Conservation (phyloP, 2,888 invertebrate genomes). For the Plagodis dolabraria region DNA sequence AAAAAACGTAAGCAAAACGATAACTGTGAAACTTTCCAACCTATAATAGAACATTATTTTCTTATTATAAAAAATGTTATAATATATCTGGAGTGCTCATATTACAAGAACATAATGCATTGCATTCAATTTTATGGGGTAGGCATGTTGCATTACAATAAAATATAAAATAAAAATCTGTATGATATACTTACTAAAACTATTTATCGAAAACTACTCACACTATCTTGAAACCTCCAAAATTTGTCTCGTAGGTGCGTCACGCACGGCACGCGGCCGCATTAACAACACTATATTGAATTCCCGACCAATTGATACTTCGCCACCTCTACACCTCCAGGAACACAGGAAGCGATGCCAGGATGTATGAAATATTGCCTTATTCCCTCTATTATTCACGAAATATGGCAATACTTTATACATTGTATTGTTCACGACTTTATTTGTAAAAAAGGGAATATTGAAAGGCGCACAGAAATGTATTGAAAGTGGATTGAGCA, state of each 20-base stretch:
- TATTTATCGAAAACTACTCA: conserved; percentile 11
- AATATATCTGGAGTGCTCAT: no score
- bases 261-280: conserved; percentile 55
- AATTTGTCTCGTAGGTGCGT: conserved; percentile 42
- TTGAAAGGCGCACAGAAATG: conserved; percentile 9
- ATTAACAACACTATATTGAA: conserved; percentile 70
- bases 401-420: conserved; percentile 8
- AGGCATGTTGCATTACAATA: no score
- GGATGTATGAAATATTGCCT: conserved; percentile 54
- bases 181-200: no score
- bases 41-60: no score
- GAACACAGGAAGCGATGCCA: conserved; percentile 68
- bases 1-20: no score
- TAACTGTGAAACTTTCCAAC: no score
- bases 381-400: conserved; percentile 43
- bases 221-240: conserved; percentile 11
- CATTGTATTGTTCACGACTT: conserved; percentile 11
- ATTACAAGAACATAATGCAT: no score
- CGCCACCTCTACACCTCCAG: conserved; percentile 54
- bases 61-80: no score
- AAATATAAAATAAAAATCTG: no score
- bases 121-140: no score
- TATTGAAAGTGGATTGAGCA: conserved; percentile 5
- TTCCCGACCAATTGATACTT: conserved; percentile 74
- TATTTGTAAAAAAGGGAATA: conserved; percentile 14